Base-by-base conservation (phyloP, 1,140 invertebrate genomes). In the Lasioglossum albipes region DNA sequence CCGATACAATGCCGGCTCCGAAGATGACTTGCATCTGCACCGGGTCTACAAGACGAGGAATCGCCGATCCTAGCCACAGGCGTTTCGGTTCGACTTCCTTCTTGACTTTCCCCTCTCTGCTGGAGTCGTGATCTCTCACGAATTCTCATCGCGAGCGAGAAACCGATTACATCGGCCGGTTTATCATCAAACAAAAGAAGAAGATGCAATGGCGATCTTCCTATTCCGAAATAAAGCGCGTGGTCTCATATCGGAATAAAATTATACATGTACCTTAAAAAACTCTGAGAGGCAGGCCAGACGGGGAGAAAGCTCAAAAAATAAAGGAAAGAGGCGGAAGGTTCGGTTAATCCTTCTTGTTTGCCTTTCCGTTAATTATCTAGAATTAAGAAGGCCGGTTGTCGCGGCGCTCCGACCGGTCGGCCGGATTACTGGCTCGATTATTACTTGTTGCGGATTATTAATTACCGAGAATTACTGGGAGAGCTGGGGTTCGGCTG, bases 361-460 rank as follows among this genome's bases (percentile, higher is more conserved):
- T 93, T 93, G 92, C 92, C 92, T 93, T 93, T 91, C 90, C 90
- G 93, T 94, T 93, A 94, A 94, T 94, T 93, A 94, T 91, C 88
- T 88, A 91, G 92, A 93, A 93, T 93, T 93, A 93, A 93, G 92
- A 93, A 92, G 85, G 88, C 81, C 72, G 88, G 89, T 91, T 88
- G 88, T 88, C 89, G 82, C 84, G 87, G 83, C 85, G 77, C 66
- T 88, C 82, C 87, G 89, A 27, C 45, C 18, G 57, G 42, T 36
- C 88, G 86, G 84, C 88, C 90, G 91, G 92, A 93, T 93, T 93
- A 93, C 91, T 82, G 88, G 83, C 91, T 93, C 93, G 91, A 92
- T 92, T 93, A 91, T 93, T 92, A 93, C 92, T 93, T 92, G 91
- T 92, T 93, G 90, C 90, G 90, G 91, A 93, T 93, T 93, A 93